phyloP scores from a whole-genome alignment of 2,888 invertebrate genomes.

The Hemistola chrysoprasaria region DNA sequence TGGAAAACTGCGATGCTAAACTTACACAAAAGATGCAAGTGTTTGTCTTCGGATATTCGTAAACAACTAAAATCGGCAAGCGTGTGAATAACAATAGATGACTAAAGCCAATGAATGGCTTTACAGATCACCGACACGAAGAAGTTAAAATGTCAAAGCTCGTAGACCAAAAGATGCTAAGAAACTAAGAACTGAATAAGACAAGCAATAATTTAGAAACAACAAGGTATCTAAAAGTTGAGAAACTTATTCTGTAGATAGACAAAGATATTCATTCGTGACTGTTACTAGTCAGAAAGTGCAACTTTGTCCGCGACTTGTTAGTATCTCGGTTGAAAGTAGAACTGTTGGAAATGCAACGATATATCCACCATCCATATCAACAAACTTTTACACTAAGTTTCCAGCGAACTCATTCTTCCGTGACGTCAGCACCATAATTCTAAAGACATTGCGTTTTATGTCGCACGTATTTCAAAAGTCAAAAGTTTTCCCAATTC shows the following conservation, averaged over 20 bases:
- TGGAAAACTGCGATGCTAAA: conserved; percentile 6
- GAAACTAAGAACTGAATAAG: conserved; percentile 22
- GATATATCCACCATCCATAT: conserved; percentile 59
- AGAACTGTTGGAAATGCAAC: conserved; percentile 56
- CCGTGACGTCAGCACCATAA: conserved; percentile 55
- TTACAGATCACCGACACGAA: conserved; percentile 10
- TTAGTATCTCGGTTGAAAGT: conserved; percentile 48
- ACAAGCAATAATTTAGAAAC: conserved; percentile 31
- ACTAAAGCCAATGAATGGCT: conserved; percentile 13
- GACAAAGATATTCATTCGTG: conserved; percentile 59
- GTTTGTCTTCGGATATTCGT: conserved; percentile 13
- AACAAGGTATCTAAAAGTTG: conserved; percentile 35
- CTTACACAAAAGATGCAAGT: conserved; percentile 1
- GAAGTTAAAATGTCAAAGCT: conserved; percentile 12
- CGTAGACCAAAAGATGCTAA: conserved; percentile 4
- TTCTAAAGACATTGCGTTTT: conserved; percentile 43
- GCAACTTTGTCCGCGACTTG: conserved; percentile 61
- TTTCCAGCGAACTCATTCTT: conserved; percentile 54
- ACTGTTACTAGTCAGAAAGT: conserved; percentile 50
- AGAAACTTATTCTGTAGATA: conserved; percentile 46
- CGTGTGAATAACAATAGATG: conserved; percentile 18
- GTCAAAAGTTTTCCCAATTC: conserved; percentile 21
- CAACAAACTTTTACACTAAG: conserved; percentile 59
- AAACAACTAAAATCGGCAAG: conserved; percentile 10
- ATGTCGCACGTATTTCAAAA: conserved; percentile 31